Base-by-base conservation (phyloP, 2,113 vertebrate genomes). In the Actenoides hombroni region DNA sequence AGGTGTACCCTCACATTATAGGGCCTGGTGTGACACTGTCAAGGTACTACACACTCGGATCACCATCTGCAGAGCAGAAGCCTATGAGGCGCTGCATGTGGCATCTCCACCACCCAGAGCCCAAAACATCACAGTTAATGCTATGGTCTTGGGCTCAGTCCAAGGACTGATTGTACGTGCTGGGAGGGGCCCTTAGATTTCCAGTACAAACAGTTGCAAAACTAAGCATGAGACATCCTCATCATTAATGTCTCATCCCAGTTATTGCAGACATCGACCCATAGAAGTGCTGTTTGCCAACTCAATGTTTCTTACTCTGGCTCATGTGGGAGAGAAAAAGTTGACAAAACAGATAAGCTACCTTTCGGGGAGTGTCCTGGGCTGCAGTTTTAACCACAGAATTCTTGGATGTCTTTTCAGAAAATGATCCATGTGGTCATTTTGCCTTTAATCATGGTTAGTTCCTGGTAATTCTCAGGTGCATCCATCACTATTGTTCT, bases 21-120 rank as follows among this genome's bases (percentile, higher is more conserved):
- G 31, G 31, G n/a, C 33, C 48, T n/a, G 11, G 5, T 76, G 67
- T 65, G 61, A 42, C n/a, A 56, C 10, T 21, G 7, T 26, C 33
- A n/a, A 51, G 29, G 33, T 5, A 1, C 31, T 37, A 10, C 5
- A 6, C 0, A 1, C 39, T 48, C 35, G 64, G 42, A 35, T n/a
- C 23, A 42, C 17, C 9, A 9, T 19, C 12, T 60, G 44, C 57
- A 82, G 60, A 78, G 20, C 3, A 8, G 61, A 46, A 84, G 35
- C n/a, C 48, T 69, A 2, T 37, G 19, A 35, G 83, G n/a, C 18
- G 15, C 68, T 29, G 29, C 29, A 51, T 35, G 70, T 39, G 40
- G 18, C 35, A 53, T 49, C 42, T 64, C 37, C 56, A 67, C 37
- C n/a, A 40, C 29, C 49, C 51, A 49, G 70, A 51, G 67, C 51